Conservation (phyloP, 2,797 vertebrate genomes). For the Jordanella pulchra region DNA sequence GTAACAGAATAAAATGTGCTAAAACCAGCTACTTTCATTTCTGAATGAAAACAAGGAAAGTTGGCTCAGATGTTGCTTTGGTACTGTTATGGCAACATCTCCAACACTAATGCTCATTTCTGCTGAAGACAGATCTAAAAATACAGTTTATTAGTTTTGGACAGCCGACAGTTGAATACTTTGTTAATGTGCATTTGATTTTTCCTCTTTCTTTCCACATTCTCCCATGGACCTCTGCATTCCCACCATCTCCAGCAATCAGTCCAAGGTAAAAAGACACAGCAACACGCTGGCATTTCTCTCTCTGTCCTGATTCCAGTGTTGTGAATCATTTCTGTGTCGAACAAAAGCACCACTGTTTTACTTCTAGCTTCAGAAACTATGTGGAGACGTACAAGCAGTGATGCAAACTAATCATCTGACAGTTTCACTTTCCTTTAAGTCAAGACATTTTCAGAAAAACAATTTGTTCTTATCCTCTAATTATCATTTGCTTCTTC, state of each 20-base stretch:
- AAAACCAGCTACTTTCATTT: slow-evolving; percentile 5
- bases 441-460: neutral
- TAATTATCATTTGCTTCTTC: neutral
- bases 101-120: slow-evolving; percentile 11
- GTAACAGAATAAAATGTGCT: neutral
- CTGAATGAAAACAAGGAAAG: slow-evolving; percentile 39
- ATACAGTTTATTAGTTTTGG: slow-evolving; percentile 6
- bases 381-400: slow-evolving; percentile 11
- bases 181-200: slow-evolving; percentile 36
- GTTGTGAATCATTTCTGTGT: slow-evolving; percentile 49
- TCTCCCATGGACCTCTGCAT: slow-evolving; percentile 55
- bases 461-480: neutral
- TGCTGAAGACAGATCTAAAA: neutral
- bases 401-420: slow-evolving; percentile 15
- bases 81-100: slow-evolving; percentile 19
- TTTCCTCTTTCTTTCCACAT: slow-evolving; percentile 53
- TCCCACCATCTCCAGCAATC: slow-evolving; percentile 72
- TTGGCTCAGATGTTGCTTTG: slow-evolving; percentile 11
- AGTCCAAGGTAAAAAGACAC: slow-evolving; percentile 78
- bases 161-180: neutral
- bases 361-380: slow-evolving; percentile 13
- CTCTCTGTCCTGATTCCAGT: slow-evolving; percentile 34
- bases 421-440: neutral
- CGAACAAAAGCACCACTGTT: slow-evolving; percentile 47
- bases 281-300: slow-evolving; percentile 21